Evolutionary conservation across 2,113 vertebrate species (phyloP).

Genomic region (Elachura formosa): DNA sequence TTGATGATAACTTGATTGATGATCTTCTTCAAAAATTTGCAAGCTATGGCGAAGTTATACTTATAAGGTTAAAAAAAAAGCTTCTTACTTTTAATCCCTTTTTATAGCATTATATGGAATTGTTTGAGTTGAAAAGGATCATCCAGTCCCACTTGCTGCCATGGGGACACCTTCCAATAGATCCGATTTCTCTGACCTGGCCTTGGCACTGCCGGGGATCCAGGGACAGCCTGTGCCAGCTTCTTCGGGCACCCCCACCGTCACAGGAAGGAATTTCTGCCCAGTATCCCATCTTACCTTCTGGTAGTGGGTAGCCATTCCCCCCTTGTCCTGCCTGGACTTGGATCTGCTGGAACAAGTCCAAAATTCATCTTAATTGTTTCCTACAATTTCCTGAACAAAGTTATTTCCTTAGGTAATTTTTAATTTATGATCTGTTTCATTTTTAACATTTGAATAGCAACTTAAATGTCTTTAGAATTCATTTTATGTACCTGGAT

Average conservation of each 20-base stretch:
- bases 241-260: neutral
- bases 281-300: neutral
- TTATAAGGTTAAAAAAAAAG: constrained; percentile 83
- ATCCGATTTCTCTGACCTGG: neutral
- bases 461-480: neutral
- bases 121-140: neutral
- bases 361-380: neutral
- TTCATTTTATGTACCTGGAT: neutral
- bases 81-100: neutral
- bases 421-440: neutral
- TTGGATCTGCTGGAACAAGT: neutral
- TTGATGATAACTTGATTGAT: constrained; percentile 91
- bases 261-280: neutral
- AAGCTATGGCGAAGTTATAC: constrained; percentile 90
- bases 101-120: neutral
- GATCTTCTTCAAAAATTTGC: constrained; percentile 92
- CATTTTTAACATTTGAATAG: neutral
- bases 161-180: neutral
- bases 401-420: neutral
- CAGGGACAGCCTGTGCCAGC: neutral
- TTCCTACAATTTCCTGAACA: neutral
- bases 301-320: neutral
- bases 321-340: neutral
- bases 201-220: neutral
- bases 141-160: neutral